Evolutionary conservation across 2,888 invertebrate genomes (phyloP), one percentile per base, ranked within the genome.

Genomic region (Branchipolynoe longqiensis): DNA sequence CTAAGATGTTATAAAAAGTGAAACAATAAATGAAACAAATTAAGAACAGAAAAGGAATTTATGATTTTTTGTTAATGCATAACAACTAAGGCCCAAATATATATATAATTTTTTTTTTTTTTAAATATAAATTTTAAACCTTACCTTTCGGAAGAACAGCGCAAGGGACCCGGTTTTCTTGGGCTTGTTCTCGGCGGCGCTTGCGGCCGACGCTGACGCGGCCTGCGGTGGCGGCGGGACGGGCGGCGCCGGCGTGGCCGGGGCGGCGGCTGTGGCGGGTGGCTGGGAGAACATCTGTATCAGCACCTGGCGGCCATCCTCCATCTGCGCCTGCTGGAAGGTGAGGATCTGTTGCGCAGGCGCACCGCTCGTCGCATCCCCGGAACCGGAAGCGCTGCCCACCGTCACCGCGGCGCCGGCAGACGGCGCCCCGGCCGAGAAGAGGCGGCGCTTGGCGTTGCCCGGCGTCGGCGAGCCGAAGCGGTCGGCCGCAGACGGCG

Each of bases 91-190:
- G n/a, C n/a, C n/a, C n/a, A n/a, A n/a, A n/a, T n/a, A n/a, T n/a
- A n/a, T n/a, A n/a, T n/a, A n/a, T n/a, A n/a, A n/a, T n/a, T n/a
- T n/a, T n/a, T n/a, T n/a, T n/a, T n/a, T n/a, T n/a, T n/a, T n/a
- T n/a, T n/a, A n/a, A n/a, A n/a, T n/a, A n/a, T n/a, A n/a, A n/a
- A n/a, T n/a, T n/a, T n/a, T n/a, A n/a, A n/a, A 25, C 8, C 38
- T 33, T 94, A 97, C 97, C 95, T 98, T 98, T 94, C 98, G 95
- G 92, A 97, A 96, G 94, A 98, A 98, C 12, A 99, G 95, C 0
- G 95, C 95, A 8, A 96, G 93, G 48, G 96, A 96, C 28, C 96
- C 96, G 8, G 95, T 95, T 90, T 95, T 94, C 89, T 95, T 95
- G 0, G 96, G 95, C 90, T 94, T 91, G 83, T 87, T 89, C 62